Conservation (phyloP, 2,888 invertebrate species). For the Marasmarcha lunaedactyla region DNA sequence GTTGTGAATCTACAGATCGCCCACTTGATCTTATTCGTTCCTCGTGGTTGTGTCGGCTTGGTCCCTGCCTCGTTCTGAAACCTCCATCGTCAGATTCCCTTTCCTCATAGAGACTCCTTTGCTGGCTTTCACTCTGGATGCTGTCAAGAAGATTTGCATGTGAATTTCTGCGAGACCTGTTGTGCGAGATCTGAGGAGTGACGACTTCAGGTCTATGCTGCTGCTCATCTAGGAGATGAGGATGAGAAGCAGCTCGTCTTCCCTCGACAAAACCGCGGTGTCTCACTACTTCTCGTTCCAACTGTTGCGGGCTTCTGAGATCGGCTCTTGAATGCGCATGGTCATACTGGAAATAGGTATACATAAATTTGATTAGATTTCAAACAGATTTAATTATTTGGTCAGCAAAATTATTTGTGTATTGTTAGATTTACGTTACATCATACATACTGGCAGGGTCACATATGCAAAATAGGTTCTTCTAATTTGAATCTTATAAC, state of each 20-base stretch:
- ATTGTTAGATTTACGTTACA: no score
- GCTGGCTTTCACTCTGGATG: constrained; percentile 34
- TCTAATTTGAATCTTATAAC: no score
- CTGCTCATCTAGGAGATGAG: constrained; percentile 71
- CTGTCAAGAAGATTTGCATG: constrained; percentile 72
- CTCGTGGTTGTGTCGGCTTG: constrained; percentile 49
- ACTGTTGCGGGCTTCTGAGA: constrained; percentile 72
- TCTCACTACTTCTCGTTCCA: constrained; percentile 70
- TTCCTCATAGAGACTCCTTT: constrained; percentile 42
- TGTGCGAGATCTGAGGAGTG: constrained; percentile 42
- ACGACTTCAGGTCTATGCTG: constrained; percentile 43
- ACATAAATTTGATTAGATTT: constrained; percentile 2
- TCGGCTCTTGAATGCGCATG: constrained; percentile 57
- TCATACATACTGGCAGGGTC: no score
- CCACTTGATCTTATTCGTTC: constrained; percentile 59
- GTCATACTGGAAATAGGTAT: constrained; percentile 42
- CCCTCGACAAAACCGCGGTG: constrained; percentile 69
- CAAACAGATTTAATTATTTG: no score
- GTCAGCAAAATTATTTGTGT: no score
- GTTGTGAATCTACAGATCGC: constrained; percentile 46
- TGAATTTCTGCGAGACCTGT: constrained; percentile 65
- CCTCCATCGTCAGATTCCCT: constrained; percentile 74
- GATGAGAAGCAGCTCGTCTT: constrained; percentile 74
- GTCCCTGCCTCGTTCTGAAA: constrained; percentile 57
- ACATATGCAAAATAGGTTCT: no score